phyloP scores from a whole-genome alignment of 2,888 invertebrate genomes.

The Chironomus riparius region DNA sequence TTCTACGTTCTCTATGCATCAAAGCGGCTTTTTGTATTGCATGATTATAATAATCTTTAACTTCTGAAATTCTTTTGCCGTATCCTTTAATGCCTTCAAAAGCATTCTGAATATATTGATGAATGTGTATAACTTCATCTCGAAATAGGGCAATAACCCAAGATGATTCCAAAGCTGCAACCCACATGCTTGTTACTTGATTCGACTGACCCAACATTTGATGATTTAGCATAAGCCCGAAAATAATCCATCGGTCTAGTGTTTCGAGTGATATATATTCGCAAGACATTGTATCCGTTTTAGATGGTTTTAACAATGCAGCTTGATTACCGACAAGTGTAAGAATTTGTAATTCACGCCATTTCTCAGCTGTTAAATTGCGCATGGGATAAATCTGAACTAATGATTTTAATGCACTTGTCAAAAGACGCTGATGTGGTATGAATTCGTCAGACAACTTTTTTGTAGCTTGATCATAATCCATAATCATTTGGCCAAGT shows the following conservation, averaged over 20 bases:
- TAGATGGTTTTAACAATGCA: constrained; percentile 87
- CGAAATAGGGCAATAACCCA: constrained; percentile 92
- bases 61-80: constrained; percentile 84
- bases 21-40: constrained; percentile 86
- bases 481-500: constrained; percentile 94
- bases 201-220: constrained; percentile 73
- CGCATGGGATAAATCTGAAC: constrained; percentile 79
- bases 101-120: constrained; percentile 82
- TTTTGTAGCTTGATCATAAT: constrained; percentile 91
- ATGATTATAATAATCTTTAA: constrained; percentile 88
- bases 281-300: constrained; percentile 93
- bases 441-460: constrained; percentile 95
- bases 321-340: constrained; percentile 91
- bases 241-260: constrained; percentile 95
- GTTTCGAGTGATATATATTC: constrained; percentile 92
- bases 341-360: constrained; percentile 86
- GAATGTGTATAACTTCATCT: constrained; percentile 94
- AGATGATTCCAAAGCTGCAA: constrained; percentile 81
- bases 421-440: constrained; percentile 81
- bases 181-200: constrained; percentile 81
- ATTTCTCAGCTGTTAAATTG: constrained; percentile 87
- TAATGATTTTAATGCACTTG: constrained; percentile 79
- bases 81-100: constrained; percentile 95
- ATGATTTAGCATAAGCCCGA: constrained; percentile 87
- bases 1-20: constrained; percentile 88